These are phyloP conservation scores for Scaptomyza caliginosa DNA, from an alignment of 2,888 invertebrate species.

Conservation along the genomic window DNA sequence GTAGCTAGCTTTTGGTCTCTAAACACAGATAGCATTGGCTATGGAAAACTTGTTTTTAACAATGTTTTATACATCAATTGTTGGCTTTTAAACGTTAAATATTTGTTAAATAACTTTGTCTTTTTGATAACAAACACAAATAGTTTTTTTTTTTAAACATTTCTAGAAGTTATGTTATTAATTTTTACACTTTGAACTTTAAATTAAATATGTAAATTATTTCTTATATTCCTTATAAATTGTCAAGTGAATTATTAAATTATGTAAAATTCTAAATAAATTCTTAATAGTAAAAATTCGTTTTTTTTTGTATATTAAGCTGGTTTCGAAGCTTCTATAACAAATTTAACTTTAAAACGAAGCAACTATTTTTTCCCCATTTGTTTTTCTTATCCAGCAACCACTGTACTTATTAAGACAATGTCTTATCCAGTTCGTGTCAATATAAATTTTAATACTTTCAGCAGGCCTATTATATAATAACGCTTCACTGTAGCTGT, in stretches of 20 bases:
- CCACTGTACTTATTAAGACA: neutral
- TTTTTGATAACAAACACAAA: no score
- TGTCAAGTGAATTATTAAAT: neutral
- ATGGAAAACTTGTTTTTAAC: slow-evolving; percentile 6
- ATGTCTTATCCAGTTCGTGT: slow-evolving; percentile 13
- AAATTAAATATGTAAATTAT: neutral
- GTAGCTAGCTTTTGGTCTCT: neutral
- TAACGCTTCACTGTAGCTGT: slow-evolving; percentile 3
- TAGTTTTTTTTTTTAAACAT: no score
- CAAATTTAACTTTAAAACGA: no score
- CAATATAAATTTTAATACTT: slow-evolving; percentile 2
- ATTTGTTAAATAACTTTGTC: neutral
- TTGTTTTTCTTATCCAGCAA: neutral
- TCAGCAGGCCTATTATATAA: no score
- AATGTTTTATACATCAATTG: neutral
- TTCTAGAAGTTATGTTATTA: no score
- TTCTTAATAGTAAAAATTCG: neutral
- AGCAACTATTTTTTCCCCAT: no score
- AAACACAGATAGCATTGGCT: slow-evolving; percentile 2
- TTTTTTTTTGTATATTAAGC: neutral
- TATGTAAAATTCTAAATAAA: neutral
- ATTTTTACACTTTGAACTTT: neutral
- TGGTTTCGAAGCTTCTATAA: no score
- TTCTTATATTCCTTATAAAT: neutral
- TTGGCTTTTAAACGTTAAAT: neutral